Base-by-base conservation (phyloP, 2,888 invertebrate species). In the Drosophila recens region DNA sequence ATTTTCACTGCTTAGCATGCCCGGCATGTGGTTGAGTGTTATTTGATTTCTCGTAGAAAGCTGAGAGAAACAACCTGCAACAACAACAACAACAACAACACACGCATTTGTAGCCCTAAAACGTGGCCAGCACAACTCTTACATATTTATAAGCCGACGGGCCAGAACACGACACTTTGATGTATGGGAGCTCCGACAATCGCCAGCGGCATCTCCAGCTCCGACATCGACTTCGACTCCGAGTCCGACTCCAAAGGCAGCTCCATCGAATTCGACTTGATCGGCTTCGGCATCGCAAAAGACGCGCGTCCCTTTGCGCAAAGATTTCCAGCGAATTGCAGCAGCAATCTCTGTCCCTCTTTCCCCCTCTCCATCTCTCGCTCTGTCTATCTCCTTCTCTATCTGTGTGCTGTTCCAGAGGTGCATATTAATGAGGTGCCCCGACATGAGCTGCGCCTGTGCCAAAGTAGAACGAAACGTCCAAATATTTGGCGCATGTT, bases 401-500 rank as follows among this genome's bases (percentile, higher is more conserved):
- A 15, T 23, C 61, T 20, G 23, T 2, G 43, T 1, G 27, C 8
- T 23, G 23, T 13, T 23, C 13, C 23, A 67, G 43, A 40, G 42
- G 1, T 20, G 77, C 77, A 77, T 77, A 67, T 75, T 54, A 71
- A 77, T 77, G 57, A 71, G 42, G 17, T 40, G 40, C 27, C 38
- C 48, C 59, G 15, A 11, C 52, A 34, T 36, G 51, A 56, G 62
- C 69, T 69, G 69, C 61, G 74, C 62, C 74, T 75, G 64, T 57
- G 67, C 68, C 78, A 76, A 87, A 77, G 82, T 88, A 82, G 87
- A 87, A 87, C 89, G 84, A 89, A 73, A 79, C 77, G 86, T 88
- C 86, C 73, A 88, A 88, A 88, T 80, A 86, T 86, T 82, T 80
- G 87, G 84, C 87, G 81, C 86, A 85, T 83, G 69, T 77, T 30